Conservation (phyloP, 2,888 invertebrate genomes). For the Eupsilia transversa region DNA sequence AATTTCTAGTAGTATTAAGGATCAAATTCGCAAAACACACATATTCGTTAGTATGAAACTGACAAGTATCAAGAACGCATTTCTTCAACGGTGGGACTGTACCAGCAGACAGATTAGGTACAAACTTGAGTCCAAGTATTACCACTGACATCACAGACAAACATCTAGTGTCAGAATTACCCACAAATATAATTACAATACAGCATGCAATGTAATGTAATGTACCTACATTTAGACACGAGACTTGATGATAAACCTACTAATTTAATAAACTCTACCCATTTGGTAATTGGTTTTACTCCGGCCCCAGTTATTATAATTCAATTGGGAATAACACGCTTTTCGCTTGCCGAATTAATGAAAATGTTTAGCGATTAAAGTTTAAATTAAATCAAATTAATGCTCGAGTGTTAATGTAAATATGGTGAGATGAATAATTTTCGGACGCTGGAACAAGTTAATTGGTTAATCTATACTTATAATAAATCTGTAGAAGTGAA, state of each 20-base stretch:
- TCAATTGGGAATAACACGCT: constrained; percentile 51
- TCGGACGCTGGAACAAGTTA: background rate
- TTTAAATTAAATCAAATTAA: constrained; percentile 23
- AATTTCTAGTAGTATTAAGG: too few relatives aligned
- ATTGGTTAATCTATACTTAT: too few relatives aligned
- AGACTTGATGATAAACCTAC: constrained; percentile 41
- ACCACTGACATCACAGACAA: constrained; percentile 2
- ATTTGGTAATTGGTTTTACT: constrained; percentile 65
- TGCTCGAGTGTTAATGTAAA: constrained; percentile 2
- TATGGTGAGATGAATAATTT: constrained; percentile 21
- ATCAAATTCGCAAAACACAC: too few relatives aligned
- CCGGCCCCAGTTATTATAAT: constrained; percentile 59
- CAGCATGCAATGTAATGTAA: too few relatives aligned
- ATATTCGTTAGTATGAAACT: too few relatives aligned
- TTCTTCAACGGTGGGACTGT: too few relatives aligned
- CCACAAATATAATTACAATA: constrained; percentile 22
- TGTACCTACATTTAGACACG: constrained; percentile 37
- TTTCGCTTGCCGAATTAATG: constrained; percentile 42
- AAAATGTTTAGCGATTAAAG: constrained; percentile 23
- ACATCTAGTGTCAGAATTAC: constrained; percentile 26
- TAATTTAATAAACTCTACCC: constrained; percentile 61
- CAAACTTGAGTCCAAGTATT: constrained; percentile 14
- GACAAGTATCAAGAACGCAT: too few relatives aligned
- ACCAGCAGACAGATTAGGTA: constrained; percentile 12
- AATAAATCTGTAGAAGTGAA: too few relatives aligned